A percentile compares a stretch with the other conserved stretches of the same genome.
Evolutionary conservation across 2,113 vertebrate species (phyloP).

Genomic region (Petrocephalus microphthalmus): DNA sequence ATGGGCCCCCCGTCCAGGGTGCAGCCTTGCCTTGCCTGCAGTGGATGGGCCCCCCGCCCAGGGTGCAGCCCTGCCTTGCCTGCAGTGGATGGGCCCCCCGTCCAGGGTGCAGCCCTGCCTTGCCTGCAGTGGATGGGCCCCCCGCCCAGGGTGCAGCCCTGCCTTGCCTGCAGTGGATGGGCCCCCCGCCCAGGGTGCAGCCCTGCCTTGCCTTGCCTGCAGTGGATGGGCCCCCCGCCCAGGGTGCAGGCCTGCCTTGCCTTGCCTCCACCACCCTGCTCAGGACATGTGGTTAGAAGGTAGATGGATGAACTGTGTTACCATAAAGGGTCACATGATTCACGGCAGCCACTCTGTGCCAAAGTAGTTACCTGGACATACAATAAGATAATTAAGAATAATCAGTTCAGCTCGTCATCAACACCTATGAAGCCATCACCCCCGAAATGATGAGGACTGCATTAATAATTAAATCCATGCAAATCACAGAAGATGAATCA

Average conservation of each 20-base stretch:
- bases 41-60: no score
- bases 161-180: no score
- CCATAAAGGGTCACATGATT: neutral
- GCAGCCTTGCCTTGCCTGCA: no score
- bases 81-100: no score
- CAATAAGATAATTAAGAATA: neutral
- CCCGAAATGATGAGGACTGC: neutral
- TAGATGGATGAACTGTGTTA: neutral
- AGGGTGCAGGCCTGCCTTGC: neutral
- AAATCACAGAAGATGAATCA: constrained; percentile 12
- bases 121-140: no score
- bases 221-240: neutral
- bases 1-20: no score
- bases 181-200: no score
- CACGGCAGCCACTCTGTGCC: neutral
- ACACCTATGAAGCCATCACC: neutral
- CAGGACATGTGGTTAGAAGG: neutral
- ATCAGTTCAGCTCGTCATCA: neutral
- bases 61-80: no score
- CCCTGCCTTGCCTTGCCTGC: no score
- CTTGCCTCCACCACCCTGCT: neutral
- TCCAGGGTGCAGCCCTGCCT: no score
- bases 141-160: no score
- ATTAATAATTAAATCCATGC: constrained; percentile 10
- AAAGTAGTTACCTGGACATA: neutral